phyloP scores from a whole-genome alignment of 2,888 invertebrate species.

The Pantelozetes paolii region DNA sequence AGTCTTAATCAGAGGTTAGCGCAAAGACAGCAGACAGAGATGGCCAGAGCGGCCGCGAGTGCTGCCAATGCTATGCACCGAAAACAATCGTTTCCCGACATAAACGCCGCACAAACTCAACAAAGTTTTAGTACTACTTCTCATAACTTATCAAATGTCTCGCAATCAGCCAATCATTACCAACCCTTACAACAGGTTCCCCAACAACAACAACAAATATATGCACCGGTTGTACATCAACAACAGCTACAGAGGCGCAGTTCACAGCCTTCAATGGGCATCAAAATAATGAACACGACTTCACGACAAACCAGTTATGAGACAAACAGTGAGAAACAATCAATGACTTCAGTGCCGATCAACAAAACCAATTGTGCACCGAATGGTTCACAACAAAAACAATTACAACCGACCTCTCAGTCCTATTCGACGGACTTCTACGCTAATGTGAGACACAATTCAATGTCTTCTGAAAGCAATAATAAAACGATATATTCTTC shows the following conservation, averaged over 20 bases:
- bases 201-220: slow-evolving; percentile 23
- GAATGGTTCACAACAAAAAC: background rate
- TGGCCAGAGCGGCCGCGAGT: slow-evolving; percentile 35
- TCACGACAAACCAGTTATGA: background rate
- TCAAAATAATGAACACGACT: slow-evolving; percentile 16
- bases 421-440: background rate
- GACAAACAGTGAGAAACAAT: background rate
- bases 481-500: slow-evolving; percentile 10
- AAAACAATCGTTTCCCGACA: slow-evolving; percentile 39
- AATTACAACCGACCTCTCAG: background rate
- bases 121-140: background rate
- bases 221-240: slow-evolving; percentile 17
- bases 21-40: slow-evolving; percentile 32
- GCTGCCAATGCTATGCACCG: slow-evolving; percentile 36
- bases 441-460: slow-evolving; percentile 11
- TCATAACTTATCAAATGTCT: background rate
- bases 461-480: slow-evolving; percentile 16
- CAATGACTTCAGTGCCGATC: background rate
- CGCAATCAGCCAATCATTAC: background rate
- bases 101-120: slow-evolving; percentile 21
- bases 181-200: slow-evolving; percentile 1
- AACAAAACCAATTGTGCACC: background rate
- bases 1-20: slow-evolving; percentile 14
- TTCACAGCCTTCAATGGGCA: slow-evolving; percentile 20
- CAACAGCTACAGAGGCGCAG: slow-evolving; percentile 25